A percentile compares a stretch with the other conserved stretches of the same genome.
Conservation (phyloP, 2,888 invertebrate genomes). For the Hanleya hanleyi region DNA sequence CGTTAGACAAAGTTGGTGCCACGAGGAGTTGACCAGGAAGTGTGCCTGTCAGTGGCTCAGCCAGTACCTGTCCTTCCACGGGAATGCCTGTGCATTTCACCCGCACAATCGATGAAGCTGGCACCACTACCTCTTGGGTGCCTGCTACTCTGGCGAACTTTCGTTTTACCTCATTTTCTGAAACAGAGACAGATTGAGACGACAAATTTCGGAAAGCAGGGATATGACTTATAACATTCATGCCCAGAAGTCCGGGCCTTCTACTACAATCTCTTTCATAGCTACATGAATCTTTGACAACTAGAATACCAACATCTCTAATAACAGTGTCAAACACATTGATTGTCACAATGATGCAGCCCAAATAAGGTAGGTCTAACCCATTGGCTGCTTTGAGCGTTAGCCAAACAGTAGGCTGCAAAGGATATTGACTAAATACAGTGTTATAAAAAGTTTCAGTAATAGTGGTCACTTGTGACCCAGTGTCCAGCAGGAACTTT, state of each 20-base stretch:
- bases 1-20: background rate
- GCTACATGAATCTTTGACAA: too few relatives aligned
- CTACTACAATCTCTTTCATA: background rate
- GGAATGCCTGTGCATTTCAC: background rate
- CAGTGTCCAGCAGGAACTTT: background rate
- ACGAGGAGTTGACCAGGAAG: background rate
- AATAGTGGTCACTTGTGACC: background rate
- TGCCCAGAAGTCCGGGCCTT: background rate
- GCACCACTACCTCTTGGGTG: background rate
- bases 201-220: background rate
- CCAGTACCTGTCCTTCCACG: background rate
- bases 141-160: background rate
- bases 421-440: background rate
- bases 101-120: background rate
- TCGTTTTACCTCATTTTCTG: background rate
- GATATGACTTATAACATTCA: background rate
- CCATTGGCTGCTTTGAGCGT: background rate
- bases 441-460: background rate
- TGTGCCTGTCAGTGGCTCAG: background rate
- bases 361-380: background rate
- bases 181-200: background rate
- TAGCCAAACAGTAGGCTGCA: background rate
- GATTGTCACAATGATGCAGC: background rate
- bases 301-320: background rate
- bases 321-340: background rate